Conservation (phyloP, 1,140 invertebrate genomes). For the Aphidius gifuensis region DNA sequence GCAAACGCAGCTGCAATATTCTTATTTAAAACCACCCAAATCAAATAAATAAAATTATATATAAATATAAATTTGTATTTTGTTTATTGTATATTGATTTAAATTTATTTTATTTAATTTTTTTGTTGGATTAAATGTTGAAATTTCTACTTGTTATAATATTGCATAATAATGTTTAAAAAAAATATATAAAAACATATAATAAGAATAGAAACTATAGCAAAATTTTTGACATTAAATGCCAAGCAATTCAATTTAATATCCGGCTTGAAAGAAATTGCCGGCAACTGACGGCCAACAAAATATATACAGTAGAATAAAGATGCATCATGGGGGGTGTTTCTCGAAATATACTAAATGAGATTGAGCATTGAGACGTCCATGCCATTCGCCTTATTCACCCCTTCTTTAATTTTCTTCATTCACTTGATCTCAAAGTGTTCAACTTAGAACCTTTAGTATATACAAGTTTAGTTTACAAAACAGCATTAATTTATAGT, state of each 20-base stretch:
- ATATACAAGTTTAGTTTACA: too few species aligned
- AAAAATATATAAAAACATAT: too few species aligned
- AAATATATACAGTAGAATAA: constrained; percentile 3
- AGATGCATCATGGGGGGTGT: constrained; percentile 12
- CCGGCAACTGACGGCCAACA: not conserved
- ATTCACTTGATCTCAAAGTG: not conserved
- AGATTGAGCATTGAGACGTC: constrained; percentile 39
- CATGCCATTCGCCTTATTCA: constrained; percentile 37
- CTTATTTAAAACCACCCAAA: too few species aligned
- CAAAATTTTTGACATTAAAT: constrained; percentile 12
- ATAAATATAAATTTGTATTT: not conserved
- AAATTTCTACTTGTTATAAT: too few species aligned
- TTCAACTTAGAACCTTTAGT: not conserved
- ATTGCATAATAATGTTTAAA: too few species aligned
- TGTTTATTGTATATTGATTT: too few species aligned
- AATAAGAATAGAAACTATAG: too few species aligned
- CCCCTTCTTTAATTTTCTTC: not conserved
- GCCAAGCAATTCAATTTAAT: constrained; percentile 18
- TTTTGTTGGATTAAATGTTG: too few species aligned
- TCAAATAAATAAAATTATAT: not conserved
- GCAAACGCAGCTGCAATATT: constrained; percentile 21
- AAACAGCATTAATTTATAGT: too few species aligned
- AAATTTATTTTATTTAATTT: too few species aligned
- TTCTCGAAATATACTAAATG: constrained; percentile 1
- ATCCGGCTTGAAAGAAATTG: constrained; percentile 7